Percentiles rank a stretch among this genome's conserved stretches.
phyloP scores from a whole-genome alignment of 2,113 vertebrate species.

The Eulemur rufifrons region DNA sequence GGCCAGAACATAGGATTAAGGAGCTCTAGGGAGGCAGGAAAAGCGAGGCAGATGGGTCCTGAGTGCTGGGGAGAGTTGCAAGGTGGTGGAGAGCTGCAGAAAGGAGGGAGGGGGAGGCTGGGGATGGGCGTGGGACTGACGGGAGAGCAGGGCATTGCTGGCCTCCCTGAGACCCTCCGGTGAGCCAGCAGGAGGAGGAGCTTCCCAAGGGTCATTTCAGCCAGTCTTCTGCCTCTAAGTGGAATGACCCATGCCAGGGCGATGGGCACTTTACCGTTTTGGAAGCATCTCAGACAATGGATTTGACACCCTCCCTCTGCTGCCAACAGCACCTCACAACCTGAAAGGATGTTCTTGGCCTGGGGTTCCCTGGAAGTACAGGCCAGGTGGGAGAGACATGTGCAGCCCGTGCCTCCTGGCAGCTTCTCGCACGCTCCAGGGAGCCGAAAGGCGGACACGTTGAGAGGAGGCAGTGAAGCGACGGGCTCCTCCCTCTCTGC shows the following conservation, averaged over 20 bases:
- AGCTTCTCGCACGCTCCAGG: background rate
- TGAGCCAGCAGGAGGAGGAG: background rate
- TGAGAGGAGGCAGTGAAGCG: background rate
- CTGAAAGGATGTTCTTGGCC: background rate
- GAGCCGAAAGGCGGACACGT: background rate
- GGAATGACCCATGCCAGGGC: background rate
- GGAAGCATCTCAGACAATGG: background rate
- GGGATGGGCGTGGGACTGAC: background rate
- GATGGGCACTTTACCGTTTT: background rate
- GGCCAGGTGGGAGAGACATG: background rate
- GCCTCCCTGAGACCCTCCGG: background rate
- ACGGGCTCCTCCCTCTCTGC: background rate
- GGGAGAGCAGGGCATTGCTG: background rate
- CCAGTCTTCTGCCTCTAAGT: background rate
- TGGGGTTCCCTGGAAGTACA: background rate
- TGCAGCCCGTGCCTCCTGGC: background rate
- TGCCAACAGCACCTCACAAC: background rate
- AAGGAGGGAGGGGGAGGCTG: background rate
- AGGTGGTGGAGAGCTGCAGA: background rate
- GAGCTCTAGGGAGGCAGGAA: background rate
- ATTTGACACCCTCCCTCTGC: background rate
- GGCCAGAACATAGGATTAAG: background rate
- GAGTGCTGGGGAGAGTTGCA: background rate
- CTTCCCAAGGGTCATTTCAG: background rate
- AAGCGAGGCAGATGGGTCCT: background rate